phyloP scores from a whole-genome alignment of 2,113 vertebrate species.

The Tragelaphus strepsiceros region DNA sequence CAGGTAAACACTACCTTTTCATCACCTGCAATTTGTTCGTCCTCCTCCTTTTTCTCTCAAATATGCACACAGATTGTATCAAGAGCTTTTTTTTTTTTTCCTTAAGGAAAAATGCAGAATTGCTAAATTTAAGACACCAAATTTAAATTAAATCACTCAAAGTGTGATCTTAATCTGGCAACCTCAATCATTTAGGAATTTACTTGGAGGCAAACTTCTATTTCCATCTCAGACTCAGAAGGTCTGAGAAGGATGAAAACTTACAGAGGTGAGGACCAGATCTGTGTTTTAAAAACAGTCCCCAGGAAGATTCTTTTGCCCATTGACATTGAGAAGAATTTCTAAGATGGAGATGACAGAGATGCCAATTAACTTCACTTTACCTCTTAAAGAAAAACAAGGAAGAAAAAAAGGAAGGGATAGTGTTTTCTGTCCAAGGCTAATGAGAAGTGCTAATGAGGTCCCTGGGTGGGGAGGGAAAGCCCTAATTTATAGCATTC shows the following conservation, averaged over 20 bases:
- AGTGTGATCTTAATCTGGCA: background rate
- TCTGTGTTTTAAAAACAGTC: background rate
- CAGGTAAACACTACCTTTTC: background rate
- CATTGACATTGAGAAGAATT: background rate
- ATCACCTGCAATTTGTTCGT: background rate
- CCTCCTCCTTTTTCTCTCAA: background rate
- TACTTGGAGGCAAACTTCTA: background rate
- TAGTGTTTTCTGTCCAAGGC: background rate
- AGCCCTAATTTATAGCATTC: background rate
- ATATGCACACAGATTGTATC: background rate
- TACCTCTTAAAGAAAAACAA: background rate
- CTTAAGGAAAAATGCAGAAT: background rate
- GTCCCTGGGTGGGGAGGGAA: background rate
- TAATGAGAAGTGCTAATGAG: background rate
- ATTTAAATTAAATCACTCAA: background rate
- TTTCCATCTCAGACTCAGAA: background rate
- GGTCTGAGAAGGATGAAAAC: background rate
- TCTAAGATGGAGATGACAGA: background rate
- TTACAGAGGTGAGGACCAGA: background rate
- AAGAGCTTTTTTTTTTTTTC: background rate
- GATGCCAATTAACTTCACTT: background rate
- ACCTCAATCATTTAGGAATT: background rate
- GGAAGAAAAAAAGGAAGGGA: background rate
- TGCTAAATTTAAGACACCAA: background rate
- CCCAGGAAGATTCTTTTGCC: background rate